Evolutionary conservation across 2,113 vertebrate species (phyloP).

Genomic region (Alligator sinensis): DNA sequence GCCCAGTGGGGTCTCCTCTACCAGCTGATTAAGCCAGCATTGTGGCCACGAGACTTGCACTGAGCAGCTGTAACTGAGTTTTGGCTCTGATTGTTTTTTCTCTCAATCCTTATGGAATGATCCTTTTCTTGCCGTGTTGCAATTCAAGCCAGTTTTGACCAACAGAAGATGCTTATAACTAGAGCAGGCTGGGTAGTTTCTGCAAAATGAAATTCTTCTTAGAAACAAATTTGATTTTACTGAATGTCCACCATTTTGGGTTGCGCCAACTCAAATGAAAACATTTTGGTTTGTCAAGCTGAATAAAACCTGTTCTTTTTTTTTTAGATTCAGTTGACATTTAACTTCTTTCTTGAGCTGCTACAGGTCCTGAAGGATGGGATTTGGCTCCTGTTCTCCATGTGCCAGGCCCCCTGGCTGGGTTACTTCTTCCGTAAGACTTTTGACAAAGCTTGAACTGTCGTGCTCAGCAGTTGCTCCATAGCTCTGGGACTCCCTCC

Average conservation of each 20-base stretch:
- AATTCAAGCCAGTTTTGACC: too few relatives aligned
- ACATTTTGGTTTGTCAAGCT: background rate
- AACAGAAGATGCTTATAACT: too few relatives aligned
- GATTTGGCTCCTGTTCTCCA: too few relatives aligned
- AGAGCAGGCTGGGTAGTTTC: background rate
- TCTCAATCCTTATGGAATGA: too few relatives aligned
- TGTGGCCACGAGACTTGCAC: background rate
- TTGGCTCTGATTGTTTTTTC: too few relatives aligned
- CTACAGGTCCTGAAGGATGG: background rate
- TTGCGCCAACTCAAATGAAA: background rate
- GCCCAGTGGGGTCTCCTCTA: background rate
- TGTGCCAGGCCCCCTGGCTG: too few relatives aligned
- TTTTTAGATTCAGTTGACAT: background rate
- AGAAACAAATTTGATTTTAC: background rate
- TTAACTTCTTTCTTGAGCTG: background rate
- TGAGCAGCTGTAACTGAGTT: background rate
- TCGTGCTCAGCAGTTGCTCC: too few relatives aligned
- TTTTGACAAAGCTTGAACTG: too few relatives aligned
- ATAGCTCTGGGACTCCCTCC: too few relatives aligned
- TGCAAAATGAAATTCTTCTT: background rate
- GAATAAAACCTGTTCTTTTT: background rate
- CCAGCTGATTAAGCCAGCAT: background rate
- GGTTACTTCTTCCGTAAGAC: too few relatives aligned
- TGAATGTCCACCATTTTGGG: background rate
- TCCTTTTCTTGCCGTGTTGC: too few relatives aligned